Percentiles rank a stretch among this genome's conserved stretches.
Conservation (phyloP, 2,113 vertebrate species). For the Sander lucioperca region DNA sequence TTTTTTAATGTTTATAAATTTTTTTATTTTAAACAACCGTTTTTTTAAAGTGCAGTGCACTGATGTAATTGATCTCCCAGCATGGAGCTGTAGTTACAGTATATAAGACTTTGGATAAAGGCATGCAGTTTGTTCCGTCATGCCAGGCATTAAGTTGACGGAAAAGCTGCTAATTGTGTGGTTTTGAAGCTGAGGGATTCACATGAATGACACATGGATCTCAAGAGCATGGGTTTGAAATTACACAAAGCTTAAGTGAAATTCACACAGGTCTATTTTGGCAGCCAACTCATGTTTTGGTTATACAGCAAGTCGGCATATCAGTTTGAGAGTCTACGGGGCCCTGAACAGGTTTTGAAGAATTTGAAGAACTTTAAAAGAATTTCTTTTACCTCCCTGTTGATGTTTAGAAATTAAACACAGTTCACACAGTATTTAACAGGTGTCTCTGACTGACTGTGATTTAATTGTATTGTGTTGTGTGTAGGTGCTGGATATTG, state of each 20-base stretch:
- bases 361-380: no score
- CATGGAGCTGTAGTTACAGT: constrained; percentile 5
- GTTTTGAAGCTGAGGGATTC: neutral
- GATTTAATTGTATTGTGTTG: neutral
- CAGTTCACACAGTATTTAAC: neutral
- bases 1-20: no score
- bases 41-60: neutral
- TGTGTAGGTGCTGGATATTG: constrained; percentile 94
- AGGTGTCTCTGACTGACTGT: neutral
- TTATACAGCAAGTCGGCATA: neutral
- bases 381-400: neutral
- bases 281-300: neutral
- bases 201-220: neutral
- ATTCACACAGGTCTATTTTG: neutral
- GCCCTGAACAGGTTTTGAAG: neutral
- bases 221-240: neutral
- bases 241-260: neutral
- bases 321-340: neutral
- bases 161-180: neutral
- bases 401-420: neutral
- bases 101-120: constrained; percentile 37
- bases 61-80: constrained; percentile 17
- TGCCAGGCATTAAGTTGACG: constrained; percentile 8
- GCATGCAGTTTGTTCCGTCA: neutral
- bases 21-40: neutral